Conservation (phyloP, 2,888 invertebrate species). For the Periphyllus acericola region DNA sequence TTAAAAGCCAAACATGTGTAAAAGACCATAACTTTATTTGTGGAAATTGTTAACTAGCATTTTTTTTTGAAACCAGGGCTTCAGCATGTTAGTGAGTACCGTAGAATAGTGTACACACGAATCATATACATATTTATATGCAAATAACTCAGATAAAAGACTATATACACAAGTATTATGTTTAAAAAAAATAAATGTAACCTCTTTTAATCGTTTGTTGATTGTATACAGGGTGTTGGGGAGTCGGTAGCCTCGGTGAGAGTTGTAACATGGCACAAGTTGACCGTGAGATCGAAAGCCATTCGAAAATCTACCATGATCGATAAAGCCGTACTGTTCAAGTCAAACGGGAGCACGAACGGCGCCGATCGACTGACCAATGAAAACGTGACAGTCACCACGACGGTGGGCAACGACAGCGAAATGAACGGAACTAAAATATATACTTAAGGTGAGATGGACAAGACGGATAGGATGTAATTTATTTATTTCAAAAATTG, state of each 20-base stretch:
- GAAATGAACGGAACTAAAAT: neutral
- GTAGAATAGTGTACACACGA: too few relatives aligned
- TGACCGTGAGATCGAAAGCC: constrained; percentile 31
- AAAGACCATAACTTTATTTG: too few relatives aligned
- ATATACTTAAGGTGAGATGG: neutral
- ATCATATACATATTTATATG: too few relatives aligned
- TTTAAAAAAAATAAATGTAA: neutral
- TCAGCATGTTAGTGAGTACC: too few relatives aligned
- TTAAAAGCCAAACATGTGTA: too few relatives aligned
- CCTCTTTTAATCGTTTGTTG: neutral
- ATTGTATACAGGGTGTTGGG: constrained; percentile 1
- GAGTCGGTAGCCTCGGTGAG: constrained; percentile 51
- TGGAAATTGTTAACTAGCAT: too few relatives aligned
- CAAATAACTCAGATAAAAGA: too few relatives aligned
- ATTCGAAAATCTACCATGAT: constrained; percentile 13
- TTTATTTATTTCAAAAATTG: neutral
- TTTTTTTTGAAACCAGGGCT: too few relatives aligned
- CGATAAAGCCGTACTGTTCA: constrained; percentile 26
- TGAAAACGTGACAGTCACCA: constrained; percentile 5
- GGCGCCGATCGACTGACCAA: neutral
- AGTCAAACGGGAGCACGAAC: constrained; percentile 23
- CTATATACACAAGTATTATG: neutral
- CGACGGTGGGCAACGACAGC: neutral
- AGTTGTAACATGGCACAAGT: constrained; percentile 56
- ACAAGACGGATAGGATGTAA: neutral